These are phyloP conservation scores for Lomographa bimaculata DNA, from an alignment of 2,888 invertebrate species.

Conservation along the genomic window DNA sequence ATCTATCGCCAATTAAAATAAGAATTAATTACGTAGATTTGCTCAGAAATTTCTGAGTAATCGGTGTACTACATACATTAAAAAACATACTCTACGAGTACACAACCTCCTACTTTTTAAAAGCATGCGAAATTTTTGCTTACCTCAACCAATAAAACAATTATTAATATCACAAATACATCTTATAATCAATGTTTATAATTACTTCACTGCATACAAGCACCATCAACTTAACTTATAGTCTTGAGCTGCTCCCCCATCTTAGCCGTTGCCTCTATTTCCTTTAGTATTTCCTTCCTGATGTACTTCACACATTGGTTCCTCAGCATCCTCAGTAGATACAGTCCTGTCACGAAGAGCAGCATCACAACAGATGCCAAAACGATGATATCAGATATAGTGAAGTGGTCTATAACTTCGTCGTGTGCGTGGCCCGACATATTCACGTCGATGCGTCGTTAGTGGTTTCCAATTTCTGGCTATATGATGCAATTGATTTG, in stretches of 20 bases:
- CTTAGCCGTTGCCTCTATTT: slow-evolving; percentile 32
- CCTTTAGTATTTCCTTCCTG: slow-evolving; percentile 42
- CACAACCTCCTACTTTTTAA: too few relatives aligned
- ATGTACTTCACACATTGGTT: slow-evolving; percentile 41
- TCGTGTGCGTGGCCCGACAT: slow-evolving; percentile 50
- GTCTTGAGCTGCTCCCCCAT: slow-evolving; percentile 17
- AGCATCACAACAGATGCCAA: slow-evolving; percentile 38
- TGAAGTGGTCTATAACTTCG: slow-evolving; percentile 49
- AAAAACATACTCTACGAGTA: too few relatives aligned
- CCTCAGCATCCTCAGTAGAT: slow-evolving; percentile 41
- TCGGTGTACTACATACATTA: too few relatives aligned
- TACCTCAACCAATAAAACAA: too few relatives aligned
- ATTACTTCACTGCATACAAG: too few relatives aligned
- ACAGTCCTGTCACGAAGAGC: slow-evolving; percentile 40
- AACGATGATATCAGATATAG: slow-evolving; percentile 46
- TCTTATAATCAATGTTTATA: too few relatives aligned
- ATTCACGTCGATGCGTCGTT: slow-evolving; percentile 10
- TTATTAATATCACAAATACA: too few relatives aligned
- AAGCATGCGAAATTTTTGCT: too few relatives aligned
- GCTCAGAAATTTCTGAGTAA: too few relatives aligned
- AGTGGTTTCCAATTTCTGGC: slow-evolving; percentile 13
- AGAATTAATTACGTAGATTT: too few relatives aligned
- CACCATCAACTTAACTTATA: too few relatives aligned
- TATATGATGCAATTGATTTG: slow-evolving; percentile 1
- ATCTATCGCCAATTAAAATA: too few relatives aligned